phyloP scores from a whole-genome alignment of 2,797 vertebrate genomes.

The Erpetoichthys calabaricus region DNA sequence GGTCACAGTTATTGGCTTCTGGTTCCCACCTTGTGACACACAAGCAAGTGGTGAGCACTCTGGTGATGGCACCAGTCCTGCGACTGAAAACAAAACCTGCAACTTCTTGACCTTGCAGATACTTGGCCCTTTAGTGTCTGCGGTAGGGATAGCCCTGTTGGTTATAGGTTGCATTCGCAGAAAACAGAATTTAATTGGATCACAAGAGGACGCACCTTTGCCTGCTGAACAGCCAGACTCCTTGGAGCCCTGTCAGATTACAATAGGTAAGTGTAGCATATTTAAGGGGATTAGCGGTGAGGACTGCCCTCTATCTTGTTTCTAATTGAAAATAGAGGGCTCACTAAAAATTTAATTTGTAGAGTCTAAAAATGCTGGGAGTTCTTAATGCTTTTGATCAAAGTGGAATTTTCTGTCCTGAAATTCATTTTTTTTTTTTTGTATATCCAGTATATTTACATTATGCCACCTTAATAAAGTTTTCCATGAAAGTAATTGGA shows the following conservation, averaged over 20 bases:
- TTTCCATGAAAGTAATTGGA: no score
- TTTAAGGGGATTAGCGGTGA: no score
- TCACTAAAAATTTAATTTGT: no score
- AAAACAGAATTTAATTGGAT: slow-evolving; percentile 31
- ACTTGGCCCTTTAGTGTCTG: slow-evolving; percentile 53
- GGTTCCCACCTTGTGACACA: slow-evolving; percentile 47
- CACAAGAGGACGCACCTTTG: slow-evolving; percentile 26
- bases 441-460: no score
- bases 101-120: slow-evolving; percentile 54
- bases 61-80: slow-evolving; percentile 30
- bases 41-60: slow-evolving; percentile 19
- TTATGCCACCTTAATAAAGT: no score
- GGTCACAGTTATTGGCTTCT: slow-evolving; percentile 51
- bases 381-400: no score
- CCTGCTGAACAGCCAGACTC: slow-evolving; percentile 28
- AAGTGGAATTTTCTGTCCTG: no score
- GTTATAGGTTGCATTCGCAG: slow-evolving; percentile 55
- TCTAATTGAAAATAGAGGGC: no score
- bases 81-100: slow-evolving; percentile 32
- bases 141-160: slow-evolving; percentile 54
- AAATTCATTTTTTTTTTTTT: no score
- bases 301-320: no score
- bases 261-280: slow-evolving; percentile 40
- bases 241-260: slow-evolving; percentile 40
- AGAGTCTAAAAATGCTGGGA: no score